Conservation (phyloP, 2,113 vertebrate genomes). For the Larimichthys polyactis region DNA sequence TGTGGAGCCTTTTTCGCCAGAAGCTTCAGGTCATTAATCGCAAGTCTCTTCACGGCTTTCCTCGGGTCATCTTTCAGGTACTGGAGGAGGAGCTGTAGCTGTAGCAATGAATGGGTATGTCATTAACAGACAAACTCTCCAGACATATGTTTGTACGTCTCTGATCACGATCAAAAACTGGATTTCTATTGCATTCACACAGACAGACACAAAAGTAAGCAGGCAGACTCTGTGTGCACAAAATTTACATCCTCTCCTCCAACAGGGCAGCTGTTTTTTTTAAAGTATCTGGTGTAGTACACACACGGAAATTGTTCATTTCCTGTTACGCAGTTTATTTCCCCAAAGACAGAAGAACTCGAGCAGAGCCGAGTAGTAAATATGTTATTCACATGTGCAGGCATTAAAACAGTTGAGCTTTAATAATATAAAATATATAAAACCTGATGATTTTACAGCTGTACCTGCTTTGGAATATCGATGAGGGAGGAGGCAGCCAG, state of each 20-base stretch:
- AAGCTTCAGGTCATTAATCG: slow-evolving; percentile 93
- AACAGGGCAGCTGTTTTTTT: background rate
- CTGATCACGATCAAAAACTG: background rate
- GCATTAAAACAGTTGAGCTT: too few species aligned
- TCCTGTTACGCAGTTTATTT: background rate
- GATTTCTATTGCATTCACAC: background rate
- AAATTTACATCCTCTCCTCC: background rate
- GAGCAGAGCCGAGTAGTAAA: too few species aligned
- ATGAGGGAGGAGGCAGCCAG: slow-evolving; percentile 95
- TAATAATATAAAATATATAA: too few species aligned
- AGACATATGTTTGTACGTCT: background rate
- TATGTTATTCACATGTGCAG: too few species aligned
- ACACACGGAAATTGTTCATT: background rate
- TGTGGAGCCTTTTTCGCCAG: slow-evolving; percentile 96
- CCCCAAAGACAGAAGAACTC: background rate
- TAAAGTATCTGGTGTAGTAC: background rate
- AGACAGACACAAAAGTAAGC: background rate
- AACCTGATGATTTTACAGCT: background rate
- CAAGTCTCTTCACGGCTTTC: slow-evolving; percentile 94
- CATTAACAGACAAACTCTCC: background rate
- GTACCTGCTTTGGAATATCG: slow-evolving; percentile 97
- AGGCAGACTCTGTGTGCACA: background rate
- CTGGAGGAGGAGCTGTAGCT: slow-evolving; percentile 95
- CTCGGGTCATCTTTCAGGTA: slow-evolving; percentile 95
- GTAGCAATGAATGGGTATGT: slow-evolving; percentile 1